phyloP scores from a whole-genome alignment of 2,113 vertebrate genomes.

The Trogon surrucura region DNA sequence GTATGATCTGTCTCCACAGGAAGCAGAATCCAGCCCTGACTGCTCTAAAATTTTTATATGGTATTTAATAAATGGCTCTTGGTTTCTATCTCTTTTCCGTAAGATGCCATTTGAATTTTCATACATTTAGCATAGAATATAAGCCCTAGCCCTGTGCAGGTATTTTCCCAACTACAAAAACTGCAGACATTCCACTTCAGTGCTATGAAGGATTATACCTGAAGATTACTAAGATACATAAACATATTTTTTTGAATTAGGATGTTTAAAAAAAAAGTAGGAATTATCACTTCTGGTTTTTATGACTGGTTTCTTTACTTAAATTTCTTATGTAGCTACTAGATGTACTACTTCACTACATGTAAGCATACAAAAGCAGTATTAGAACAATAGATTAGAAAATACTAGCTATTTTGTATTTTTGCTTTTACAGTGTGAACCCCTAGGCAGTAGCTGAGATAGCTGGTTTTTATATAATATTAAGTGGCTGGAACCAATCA shows the following conservation, averaged over 20 bases:
- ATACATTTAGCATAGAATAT: slow-evolving; percentile 10
- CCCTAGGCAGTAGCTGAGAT: not conserved
- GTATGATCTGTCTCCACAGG: not conserved
- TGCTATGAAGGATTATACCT: not conserved
- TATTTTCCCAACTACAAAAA: not conserved
- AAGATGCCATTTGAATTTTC: slow-evolving; percentile 8
- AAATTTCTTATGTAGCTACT: not conserved
- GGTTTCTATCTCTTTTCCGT: slow-evolving; percentile 1
- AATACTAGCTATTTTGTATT: not conserved
- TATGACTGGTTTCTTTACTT: not conserved
- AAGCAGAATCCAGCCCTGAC: not conserved
- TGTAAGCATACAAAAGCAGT: not conserved
- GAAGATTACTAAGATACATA: not conserved
- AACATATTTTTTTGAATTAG: not conserved
- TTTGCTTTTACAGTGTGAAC: not conserved
- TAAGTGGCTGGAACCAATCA: not conserved
- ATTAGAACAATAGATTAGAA: not conserved
- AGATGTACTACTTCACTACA: not conserved
- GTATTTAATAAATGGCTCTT: slow-evolving; percentile 23
- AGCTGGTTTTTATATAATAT: not conserved
- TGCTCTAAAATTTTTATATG: not conserved
- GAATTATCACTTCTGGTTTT: not conserved
- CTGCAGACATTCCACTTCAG: not conserved
- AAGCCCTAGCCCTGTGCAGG: not conserved
- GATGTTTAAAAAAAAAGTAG: not conserved